Evolutionary conservation across 2,888 invertebrate species (phyloP).

Genomic region (Lasioglossum marginatum): DNA sequence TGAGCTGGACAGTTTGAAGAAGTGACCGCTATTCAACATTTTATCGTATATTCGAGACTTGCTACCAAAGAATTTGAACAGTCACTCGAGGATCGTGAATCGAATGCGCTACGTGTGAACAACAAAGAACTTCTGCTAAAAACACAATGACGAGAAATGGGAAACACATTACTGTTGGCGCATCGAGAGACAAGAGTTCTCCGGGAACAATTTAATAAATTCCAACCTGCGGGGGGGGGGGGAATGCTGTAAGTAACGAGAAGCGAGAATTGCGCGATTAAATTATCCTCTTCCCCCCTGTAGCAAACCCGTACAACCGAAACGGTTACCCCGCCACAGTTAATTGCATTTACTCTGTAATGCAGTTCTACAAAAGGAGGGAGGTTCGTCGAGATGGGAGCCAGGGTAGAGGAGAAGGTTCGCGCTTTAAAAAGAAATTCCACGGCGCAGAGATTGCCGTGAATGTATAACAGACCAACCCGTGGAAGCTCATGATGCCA

Average conservation of each 20-base stretch:
- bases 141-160: too few relatives aligned
- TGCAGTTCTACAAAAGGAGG: not conserved
- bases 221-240: not conserved
- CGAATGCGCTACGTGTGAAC: not conserved
- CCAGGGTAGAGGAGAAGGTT: not conserved
- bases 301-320: constrained; percentile 1
- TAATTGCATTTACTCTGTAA: constrained; percentile 19
- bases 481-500: not conserved
- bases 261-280: constrained; percentile 17
- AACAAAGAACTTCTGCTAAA: too few relatives aligned
- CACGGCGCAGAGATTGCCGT: not conserved
- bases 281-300: constrained; percentile 1
- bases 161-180: not conserved
- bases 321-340: constrained; percentile 20
- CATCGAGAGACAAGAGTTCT: not conserved
- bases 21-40: not conserved
- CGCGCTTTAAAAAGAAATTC: constrained; percentile 12
- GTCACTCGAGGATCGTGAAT: not conserved
- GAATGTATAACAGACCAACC: not conserved
- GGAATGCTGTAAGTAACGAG: not conserved
- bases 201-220: constrained; percentile 34
- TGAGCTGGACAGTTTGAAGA: not conserved
- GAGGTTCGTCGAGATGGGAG: not conserved
- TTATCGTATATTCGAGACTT: not conserved
- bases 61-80: not conserved